phyloP scores from a whole-genome alignment of 35 echinoderm and acorn worm species.

The Ophioderma brevispina region DNA sequence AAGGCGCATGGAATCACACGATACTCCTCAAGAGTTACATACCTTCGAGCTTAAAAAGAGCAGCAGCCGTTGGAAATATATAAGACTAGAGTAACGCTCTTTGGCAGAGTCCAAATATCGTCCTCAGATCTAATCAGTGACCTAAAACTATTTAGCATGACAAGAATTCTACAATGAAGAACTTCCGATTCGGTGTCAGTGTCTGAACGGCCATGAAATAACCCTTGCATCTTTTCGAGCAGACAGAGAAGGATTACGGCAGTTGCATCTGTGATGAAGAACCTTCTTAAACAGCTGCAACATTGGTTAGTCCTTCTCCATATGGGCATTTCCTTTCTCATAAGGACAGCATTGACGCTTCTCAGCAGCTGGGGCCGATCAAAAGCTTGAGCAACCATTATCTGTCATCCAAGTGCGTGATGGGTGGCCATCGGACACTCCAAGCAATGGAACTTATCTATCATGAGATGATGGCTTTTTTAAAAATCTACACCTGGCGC shows the following conservation, averaged over 20 bases:
- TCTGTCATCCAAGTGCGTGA: too few species aligned
- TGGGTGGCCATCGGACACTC: too few species aligned
- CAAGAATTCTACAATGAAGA: not conserved
- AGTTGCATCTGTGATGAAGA: too few species aligned
- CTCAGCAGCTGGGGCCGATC: too few species aligned
- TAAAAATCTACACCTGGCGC: too few species aligned
- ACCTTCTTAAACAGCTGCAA: too few species aligned
- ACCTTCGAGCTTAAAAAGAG: slow-evolving; percentile 2
- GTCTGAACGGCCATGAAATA: not conserved
- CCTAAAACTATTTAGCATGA: not conserved
- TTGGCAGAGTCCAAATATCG: not conserved
- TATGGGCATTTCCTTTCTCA: too few species aligned
- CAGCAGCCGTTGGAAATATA: not conserved
- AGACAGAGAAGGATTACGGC: slow-evolving; percentile 5
- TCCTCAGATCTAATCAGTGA: not conserved
- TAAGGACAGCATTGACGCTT: too few species aligned
- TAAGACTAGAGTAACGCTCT: not conserved
- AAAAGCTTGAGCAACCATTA: too few species aligned
- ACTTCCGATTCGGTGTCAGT: slow-evolving; percentile 10
- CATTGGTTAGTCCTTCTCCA: too few species aligned
- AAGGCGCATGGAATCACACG: not conserved
- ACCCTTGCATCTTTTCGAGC: not conserved
- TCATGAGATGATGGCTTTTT: too few species aligned
- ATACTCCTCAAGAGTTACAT: slow-evolving; percentile 8
- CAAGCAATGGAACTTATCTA: too few species aligned